Base-by-base conservation (phyloP, 2,888 invertebrate species). In the Synanthedon myopaeformis region DNA sequence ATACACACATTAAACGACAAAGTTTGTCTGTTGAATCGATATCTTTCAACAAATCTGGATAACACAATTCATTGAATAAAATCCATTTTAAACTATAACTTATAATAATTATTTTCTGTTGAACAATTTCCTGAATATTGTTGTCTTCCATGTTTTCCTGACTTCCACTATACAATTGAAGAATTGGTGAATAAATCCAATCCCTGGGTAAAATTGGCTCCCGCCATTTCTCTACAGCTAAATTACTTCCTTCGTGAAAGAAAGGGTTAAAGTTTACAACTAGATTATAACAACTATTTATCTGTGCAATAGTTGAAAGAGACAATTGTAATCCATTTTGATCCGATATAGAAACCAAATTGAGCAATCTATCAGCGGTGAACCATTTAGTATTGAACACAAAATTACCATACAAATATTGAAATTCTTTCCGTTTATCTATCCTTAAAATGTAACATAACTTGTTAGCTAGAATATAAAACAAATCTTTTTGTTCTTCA, bases 161-260 rank as follows among this genome's bases (percentile, higher is more conserved):
- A 61, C 79, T 83, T 61, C 86, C 85, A 52, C 89, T 82, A 65
- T 92, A 91, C 53, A 91, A 68, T 54, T 89, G 77, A 4, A 93
- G 77, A 54, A 94, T 89, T 35, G 93, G 92, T 64, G 92, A 79
- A 76, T 93, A 95, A 11, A 94, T 91, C 95, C 95, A 95, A 69
- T 95, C 95, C 52, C 90, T 88, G 0, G 95, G 94, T 60, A 95
- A 83, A 12, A 94, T 90, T 11, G 92, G 90, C 52, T 91, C 89
- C 58, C 86, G 82, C 86, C 90, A 91, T 61, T 80, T 82, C 42
- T 75, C 77, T 17, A 89, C 67, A 1, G 83, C 70, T 19, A 90
- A 64, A 52, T 83, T 88, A 5, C 68, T 70, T 35, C 75, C 68
- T 51, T 65, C 23, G 5, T 62, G 52, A 71, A 70, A 64, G 23